These are phyloP conservation scores for Philereme transversata DNA, from an alignment of 2,888 invertebrate genomes.

Conservation along the genomic window DNA sequence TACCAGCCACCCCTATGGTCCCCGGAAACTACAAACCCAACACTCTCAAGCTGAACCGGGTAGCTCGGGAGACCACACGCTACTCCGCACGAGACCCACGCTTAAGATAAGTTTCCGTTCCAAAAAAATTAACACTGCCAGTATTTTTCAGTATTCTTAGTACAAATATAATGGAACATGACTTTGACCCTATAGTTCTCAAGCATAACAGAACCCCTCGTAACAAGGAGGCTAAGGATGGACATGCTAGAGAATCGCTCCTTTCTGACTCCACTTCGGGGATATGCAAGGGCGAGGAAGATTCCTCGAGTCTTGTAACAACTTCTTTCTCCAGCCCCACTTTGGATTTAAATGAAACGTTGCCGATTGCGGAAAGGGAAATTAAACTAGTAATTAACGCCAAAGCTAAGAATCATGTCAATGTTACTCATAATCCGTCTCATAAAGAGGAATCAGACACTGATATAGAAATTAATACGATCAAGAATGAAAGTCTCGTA, in stretches of 20 bases:
- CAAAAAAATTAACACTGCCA: constrained; percentile 49
- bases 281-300: constrained; percentile 74
- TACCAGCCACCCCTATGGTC: constrained; percentile 78
- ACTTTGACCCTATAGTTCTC: constrained; percentile 58
- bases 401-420: constrained; percentile 41
- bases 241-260: constrained; percentile 64
- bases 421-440: constrained; percentile 50
- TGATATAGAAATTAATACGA: constrained; percentile 44
- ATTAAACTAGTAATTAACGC: constrained; percentile 36
- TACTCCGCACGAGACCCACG: constrained; percentile 83
- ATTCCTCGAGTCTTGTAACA: constrained; percentile 60
- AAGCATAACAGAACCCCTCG: constrained; percentile 65
- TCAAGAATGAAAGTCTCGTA: constrained; percentile 61
- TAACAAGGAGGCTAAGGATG: constrained; percentile 53
- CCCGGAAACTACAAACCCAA: constrained; percentile 80
- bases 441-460: constrained; percentile 39
- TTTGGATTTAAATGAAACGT: constrained; percentile 57
- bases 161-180: constrained; percentile 62
- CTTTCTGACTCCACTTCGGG: constrained; percentile 78
- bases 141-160: constrained; percentile 67
- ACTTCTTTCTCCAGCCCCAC: constrained; percentile 72
- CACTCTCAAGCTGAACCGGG: constrained; percentile 76
- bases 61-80: constrained; percentile 77
- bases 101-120: constrained; percentile 79
- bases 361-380: constrained; percentile 47